Evolutionary conservation across 2,888 invertebrate genomes (phyloP).

Genomic region (Dromius quadrimaculatus): DNA sequence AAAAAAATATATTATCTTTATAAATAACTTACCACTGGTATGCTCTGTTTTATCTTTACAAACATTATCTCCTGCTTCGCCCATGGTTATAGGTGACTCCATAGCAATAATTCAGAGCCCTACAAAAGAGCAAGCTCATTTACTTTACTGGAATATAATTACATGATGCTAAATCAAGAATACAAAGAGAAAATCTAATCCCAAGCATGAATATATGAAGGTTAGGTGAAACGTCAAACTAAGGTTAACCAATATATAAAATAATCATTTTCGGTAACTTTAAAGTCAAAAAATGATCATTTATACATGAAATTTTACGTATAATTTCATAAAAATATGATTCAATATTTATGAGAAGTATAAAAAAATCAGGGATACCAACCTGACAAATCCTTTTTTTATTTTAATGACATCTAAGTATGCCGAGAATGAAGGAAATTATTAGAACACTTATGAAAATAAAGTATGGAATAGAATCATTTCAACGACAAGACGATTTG

Average conservation of each 20-base stretch:
- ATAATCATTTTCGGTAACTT: background rate
- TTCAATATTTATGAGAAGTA: slow-evolving; percentile 46
- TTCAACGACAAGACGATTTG: slow-evolving; percentile 1
- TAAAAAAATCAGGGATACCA: slow-evolving; percentile 49
- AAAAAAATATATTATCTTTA: too few species aligned
- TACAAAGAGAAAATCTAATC: slow-evolving; percentile 12
- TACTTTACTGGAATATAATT: slow-evolving; percentile 5
- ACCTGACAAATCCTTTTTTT: slow-evolving; percentile 46
- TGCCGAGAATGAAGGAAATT: slow-evolving; percentile 34
- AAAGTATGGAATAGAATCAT: background rate
- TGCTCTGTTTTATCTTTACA: slow-evolving; percentile 49
- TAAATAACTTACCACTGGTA: slow-evolving; percentile 47
- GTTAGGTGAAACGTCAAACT: slow-evolving; percentile 48
- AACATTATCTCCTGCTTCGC: slow-evolving; percentile 53
- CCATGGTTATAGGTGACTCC: slow-evolving; percentile 54
- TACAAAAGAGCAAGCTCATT: slow-evolving; percentile 28
- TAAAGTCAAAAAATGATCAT: background rate
- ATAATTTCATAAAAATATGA: slow-evolving; percentile 42
- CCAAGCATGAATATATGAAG: slow-evolving; percentile 30
- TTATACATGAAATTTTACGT: slow-evolving; percentile 9
- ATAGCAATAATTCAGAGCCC: slow-evolving; percentile 46
- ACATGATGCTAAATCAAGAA: slow-evolving; percentile 9
- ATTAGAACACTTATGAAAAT: slow-evolving; percentile 29
- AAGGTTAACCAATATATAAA: slow-evolving; percentile 9
- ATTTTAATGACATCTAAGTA: slow-evolving; percentile 50